These are phyloP conservation scores for Cydia splendana DNA, from an alignment of 1,140 invertebrate species.

Conservation along the genomic window DNA sequence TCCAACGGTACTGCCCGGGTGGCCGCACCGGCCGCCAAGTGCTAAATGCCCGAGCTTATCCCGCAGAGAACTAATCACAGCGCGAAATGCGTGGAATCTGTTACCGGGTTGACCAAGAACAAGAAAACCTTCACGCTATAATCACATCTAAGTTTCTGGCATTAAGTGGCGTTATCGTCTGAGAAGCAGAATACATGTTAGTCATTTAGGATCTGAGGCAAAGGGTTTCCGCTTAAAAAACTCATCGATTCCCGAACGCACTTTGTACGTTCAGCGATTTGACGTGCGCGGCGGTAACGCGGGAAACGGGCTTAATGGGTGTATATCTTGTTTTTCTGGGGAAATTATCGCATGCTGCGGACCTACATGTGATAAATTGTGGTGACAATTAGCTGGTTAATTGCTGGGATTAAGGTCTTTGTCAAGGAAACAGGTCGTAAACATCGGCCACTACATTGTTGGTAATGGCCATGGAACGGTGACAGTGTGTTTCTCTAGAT, in stretches of 20 bases:
- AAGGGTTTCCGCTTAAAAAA: neutral
- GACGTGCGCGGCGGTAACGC: neutral
- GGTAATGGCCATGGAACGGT: neutral
- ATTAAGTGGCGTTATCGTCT: neutral
- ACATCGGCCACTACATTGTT: neutral
- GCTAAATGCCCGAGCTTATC: neutral
- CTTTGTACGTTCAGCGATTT: neutral
- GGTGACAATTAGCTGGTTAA: conserved; percentile 8
- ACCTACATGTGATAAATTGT: conserved; percentile 7
- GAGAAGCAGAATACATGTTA: neutral
- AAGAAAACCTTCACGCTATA: neutral
- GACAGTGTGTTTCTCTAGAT: neutral
- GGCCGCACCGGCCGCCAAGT: neutral
- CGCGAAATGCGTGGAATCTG: neutral
- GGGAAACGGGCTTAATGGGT: neutral
- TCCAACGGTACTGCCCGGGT: conserved; percentile 8
- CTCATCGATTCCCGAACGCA: neutral
- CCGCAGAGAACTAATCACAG: neutral
- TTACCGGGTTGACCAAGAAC: conserved; percentile 9
- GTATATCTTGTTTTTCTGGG: conserved; percentile 4
- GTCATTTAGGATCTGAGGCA: neutral
- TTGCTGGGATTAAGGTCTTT: conserved; percentile 10
- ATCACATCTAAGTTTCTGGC: neutral
- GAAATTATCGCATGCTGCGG: neutral
- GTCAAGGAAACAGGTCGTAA: neutral